A percentile compares a stretch with the other conserved stretches of the same genome.
phyloP scores from a whole-genome alignment of 1,140 invertebrate species.

The Bicyclus anynana region DNA sequence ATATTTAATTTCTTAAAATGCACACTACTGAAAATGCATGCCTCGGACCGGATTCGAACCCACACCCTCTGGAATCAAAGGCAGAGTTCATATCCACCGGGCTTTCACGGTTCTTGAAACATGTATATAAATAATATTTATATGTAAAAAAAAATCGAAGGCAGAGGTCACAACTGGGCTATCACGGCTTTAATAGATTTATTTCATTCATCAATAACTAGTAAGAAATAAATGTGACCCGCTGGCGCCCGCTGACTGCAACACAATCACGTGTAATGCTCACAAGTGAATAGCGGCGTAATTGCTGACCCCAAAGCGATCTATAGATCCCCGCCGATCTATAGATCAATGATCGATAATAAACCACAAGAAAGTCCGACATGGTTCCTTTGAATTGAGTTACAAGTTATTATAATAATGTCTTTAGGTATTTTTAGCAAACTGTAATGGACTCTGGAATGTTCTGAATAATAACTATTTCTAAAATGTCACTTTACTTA shows the following conservation, averaged over 20 bases:
- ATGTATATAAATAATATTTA: too few relatives aligned
- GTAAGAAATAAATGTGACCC: too few relatives aligned
- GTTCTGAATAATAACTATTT: not conserved
- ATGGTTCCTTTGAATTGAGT: constrained; percentile 12
- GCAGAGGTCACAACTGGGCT: too few relatives aligned
- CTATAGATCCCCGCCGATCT: constrained; percentile 47
- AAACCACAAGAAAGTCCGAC: constrained; percentile 47
- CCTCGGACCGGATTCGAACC: too few relatives aligned
- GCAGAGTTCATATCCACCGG: too few relatives aligned
- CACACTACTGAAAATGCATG: too few relatives aligned
- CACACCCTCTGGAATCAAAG: too few relatives aligned
- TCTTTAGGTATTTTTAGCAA: not conserved
- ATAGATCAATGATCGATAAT: constrained; percentile 65
- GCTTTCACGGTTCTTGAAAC: too few relatives aligned
- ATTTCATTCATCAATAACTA: too few relatives aligned
- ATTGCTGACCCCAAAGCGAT: constrained; percentile 58
- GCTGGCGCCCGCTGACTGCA: not conserved
- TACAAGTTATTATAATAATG: constrained; percentile 10
- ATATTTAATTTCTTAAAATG: too few relatives aligned
- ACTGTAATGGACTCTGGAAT: not conserved
- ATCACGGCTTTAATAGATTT: too few relatives aligned
- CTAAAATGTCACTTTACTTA: not conserved
- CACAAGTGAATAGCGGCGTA: constrained; percentile 53
- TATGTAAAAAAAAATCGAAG: too few relatives aligned
- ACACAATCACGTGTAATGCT: constrained; percentile 37